phyloP scores from a whole-genome alignment of 2,113 vertebrate genomes.

The Rhynchomys soricoides region DNA sequence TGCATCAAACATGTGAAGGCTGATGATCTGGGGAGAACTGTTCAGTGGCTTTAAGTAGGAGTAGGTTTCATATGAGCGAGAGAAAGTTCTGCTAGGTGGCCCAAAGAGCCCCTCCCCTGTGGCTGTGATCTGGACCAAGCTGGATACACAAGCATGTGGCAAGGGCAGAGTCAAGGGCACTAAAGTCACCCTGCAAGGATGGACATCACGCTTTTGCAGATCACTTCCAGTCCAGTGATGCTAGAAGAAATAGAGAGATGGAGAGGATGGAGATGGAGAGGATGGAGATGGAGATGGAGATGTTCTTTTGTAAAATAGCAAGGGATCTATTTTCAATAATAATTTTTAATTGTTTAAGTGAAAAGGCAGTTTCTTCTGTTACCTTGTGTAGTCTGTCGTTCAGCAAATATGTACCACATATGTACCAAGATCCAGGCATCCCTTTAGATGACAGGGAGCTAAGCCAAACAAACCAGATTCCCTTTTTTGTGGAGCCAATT shows the following conservation, averaged over 20 bases:
- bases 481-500: background rate
- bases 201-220: background rate
- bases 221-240: background rate
- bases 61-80: background rate
- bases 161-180: background rate
- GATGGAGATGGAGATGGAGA: background rate
- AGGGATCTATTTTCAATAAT: background rate
- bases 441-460: background rate
- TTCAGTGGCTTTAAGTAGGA: background rate
- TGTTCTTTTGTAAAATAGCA: background rate
- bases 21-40: background rate
- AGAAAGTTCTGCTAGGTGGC: background rate
- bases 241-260: background rate
- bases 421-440: background rate
- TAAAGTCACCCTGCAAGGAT: background rate
- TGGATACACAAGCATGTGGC: background rate
- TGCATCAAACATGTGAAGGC: background rate
- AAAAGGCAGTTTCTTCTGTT: background rate
- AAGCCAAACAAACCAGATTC: background rate
- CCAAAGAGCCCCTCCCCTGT: fast-evolving
- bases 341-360: background rate
- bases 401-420: background rate
- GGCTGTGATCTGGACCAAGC: background rate
- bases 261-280: background rate
- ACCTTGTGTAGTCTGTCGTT: background rate